Evolutionary conservation across 37 sponge, comb jelly and placozoan species (phyloP).

Genomic region (Mnemiopsis leidyi): DNA sequence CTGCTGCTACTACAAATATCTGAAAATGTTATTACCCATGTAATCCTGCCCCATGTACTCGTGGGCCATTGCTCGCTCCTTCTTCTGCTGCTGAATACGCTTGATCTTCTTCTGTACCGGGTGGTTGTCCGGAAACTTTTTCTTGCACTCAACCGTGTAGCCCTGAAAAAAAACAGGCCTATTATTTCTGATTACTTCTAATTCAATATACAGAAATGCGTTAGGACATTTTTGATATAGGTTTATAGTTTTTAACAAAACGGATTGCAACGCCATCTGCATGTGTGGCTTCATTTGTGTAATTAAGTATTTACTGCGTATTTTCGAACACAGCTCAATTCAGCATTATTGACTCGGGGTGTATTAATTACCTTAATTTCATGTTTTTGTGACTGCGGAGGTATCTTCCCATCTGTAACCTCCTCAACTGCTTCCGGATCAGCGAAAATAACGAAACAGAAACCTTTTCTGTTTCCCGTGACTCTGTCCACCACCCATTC

Average conservation of each 20-base stretch:
- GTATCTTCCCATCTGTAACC: slow-evolving; percentile 45
- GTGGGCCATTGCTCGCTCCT: slow-evolving; percentile 49
- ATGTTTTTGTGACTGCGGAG: slow-evolving; percentile 59
- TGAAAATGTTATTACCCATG: background rate
- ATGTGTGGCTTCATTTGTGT: too few species aligned
- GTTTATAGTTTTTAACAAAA: too few species aligned
- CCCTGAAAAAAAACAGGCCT: too few species aligned
- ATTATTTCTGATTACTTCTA: too few species aligned
- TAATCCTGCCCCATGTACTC: slow-evolving; percentile 38
- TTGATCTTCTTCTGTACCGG: slow-evolving; percentile 61
- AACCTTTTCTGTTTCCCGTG: slow-evolving; percentile 59
- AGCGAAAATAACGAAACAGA: slow-evolving; percentile 44
- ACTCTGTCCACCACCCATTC: slow-evolving; percentile 58
- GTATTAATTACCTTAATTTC: slow-evolving; percentile 42
- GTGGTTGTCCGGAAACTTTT: slow-evolving; percentile 63
- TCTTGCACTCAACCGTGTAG: slow-evolving; percentile 65
- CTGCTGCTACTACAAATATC: too few species aligned
- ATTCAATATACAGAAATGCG: too few species aligned
- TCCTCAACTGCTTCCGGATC: slow-evolving; percentile 1
- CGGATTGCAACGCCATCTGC: too few species aligned
- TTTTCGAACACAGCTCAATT: too few species aligned
- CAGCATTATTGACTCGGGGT: background rate
- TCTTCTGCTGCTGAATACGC: slow-evolving; percentile 45
- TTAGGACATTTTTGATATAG: too few species aligned
- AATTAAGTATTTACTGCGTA: too few species aligned